Evolutionary conservation across 1,140 invertebrate species (phyloP).

Genomic region (Cyclargus thomasi): DNA sequence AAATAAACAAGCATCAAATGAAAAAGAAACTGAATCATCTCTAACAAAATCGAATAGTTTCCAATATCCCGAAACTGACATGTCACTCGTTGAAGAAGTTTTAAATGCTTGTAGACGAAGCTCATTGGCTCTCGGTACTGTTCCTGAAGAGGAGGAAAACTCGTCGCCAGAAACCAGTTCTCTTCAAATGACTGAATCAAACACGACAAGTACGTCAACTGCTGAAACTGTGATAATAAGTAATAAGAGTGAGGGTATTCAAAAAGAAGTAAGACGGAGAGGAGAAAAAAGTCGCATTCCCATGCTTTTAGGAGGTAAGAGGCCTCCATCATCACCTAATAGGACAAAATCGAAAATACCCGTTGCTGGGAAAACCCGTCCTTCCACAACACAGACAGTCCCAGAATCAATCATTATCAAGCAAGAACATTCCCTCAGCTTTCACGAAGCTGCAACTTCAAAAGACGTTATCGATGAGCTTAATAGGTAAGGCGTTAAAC

Average conservation of each 20-base stretch:
- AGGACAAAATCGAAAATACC: constrained; percentile 56
- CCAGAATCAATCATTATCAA: constrained; percentile 62
- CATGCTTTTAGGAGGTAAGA: constrained; percentile 55
- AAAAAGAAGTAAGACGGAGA: constrained; percentile 42
- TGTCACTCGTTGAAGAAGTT: constrained; percentile 67
- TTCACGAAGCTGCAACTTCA: constrained; percentile 82
- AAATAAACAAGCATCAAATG: constrained; percentile 44
- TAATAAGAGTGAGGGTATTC: constrained; percentile 62
- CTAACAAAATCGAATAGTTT: constrained; percentile 58
- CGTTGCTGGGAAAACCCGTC: constrained; percentile 41
- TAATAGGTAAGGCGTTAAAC: constrained; percentile 71
- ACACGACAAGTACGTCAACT: constrained; percentile 80
- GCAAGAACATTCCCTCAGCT: constrained; percentile 76
- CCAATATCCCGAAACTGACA: constrained; percentile 51
- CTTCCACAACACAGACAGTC: constrained; percentile 25
- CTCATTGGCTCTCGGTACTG: constrained; percentile 72
- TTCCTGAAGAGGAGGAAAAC: constrained; percentile 79
- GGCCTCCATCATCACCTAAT: constrained; percentile 60
- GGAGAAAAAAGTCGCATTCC: constrained; percentile 68
- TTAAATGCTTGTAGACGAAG: constrained; percentile 61
- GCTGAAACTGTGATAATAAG: constrained; percentile 78
- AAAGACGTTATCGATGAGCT: constrained; percentile 86
- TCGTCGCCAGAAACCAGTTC: constrained; percentile 66
- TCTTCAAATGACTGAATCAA: constrained; percentile 78
- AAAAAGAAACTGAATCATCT: constrained; percentile 40